Conservation (phyloP, 2,888 invertebrate genomes). For the Prosapia bicincta region DNA sequence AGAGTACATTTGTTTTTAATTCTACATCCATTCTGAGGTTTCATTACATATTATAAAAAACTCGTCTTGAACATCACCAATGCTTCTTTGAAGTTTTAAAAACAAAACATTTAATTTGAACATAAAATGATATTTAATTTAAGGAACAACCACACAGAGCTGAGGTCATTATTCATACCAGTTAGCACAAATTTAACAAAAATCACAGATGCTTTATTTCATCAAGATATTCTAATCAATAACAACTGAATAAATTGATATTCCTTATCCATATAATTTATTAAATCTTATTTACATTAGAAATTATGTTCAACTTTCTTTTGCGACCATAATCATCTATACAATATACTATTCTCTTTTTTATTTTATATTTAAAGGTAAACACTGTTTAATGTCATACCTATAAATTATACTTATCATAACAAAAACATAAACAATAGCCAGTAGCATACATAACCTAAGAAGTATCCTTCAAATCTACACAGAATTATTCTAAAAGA, state of each 20-base stretch:
- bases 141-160: slow-evolving; percentile 14
- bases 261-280: slow-evolving; percentile 3
- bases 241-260: slow-evolving; percentile 6
- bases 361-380: too few species aligned
- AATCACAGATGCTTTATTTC: slow-evolving; percentile 26
- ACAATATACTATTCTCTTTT: too few species aligned
- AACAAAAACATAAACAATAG: not conserved
- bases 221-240: slow-evolving; percentile 9
- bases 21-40: slow-evolving; percentile 16
- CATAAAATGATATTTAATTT: slow-evolving; percentile 13
- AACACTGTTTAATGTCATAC: not conserved
- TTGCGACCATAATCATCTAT: not conserved
- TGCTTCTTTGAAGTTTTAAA: not conserved
- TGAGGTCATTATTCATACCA: slow-evolving; percentile 26
- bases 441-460: not conserved
- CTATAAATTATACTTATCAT: not conserved
- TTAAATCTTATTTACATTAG: not conserved
- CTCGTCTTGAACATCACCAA: not conserved
- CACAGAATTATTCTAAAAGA: not conserved
- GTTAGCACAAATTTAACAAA: slow-evolving; percentile 27
- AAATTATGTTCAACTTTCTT: not conserved
- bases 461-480: not conserved
- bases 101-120: not conserved
- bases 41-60: slow-evolving; percentile 15
- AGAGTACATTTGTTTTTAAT: not conserved